Base-by-base conservation (phyloP, 2,113 vertebrate genomes). In the Ceratotherium simum region DNA sequence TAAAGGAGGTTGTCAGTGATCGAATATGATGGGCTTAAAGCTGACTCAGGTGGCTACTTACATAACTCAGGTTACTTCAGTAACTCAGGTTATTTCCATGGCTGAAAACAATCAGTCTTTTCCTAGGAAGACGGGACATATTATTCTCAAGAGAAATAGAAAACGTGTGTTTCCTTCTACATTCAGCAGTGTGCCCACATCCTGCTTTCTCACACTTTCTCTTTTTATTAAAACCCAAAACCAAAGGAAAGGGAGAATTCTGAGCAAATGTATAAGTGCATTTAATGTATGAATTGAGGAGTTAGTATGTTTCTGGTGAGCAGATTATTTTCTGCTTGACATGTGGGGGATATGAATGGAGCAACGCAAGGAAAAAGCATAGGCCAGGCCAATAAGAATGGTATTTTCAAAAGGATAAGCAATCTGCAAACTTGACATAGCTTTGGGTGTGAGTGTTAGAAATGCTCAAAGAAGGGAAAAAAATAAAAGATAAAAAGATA, bases 1-100 rank as follows among this genome's bases (percentile, higher is more conserved):
- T 60, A 6, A 73, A 85, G 58, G 8, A 89, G 91, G 36, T 73
- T 88, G 73, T 33, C n/a, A 65, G 83, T 96, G 70, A 83, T 95
- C 85, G 95, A 88, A 87, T 25, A 70, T 70, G 20, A 81, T 84
- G 39, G 14, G 10, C 29, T 84, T 91, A 79, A 51, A 88, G 64
- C 3, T 48, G 65, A 85, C 36, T 90, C n/a, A 69, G 64, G 6
- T 36, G 17, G 29, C 69, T 95, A 76, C 69, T 70, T 86, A 42
- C 5, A 42, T 42, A 42, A 42, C 42, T 42, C 42, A 42, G 42
- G 42, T 42, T 42, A 5, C 42, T 42, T 42, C 42, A 42, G 42
- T 42, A 42, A 42, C 42, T 5, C 42, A 4, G 42, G 42, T 42
- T 5, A 72, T 17, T 60, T 36, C 23, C 82, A 58, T 78, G 11